Percentiles rank a stretch among this genome's conserved stretches.
phyloP scores from a whole-genome alignment of 2,888 invertebrate genomes.

The Trachelus tabidus region DNA sequence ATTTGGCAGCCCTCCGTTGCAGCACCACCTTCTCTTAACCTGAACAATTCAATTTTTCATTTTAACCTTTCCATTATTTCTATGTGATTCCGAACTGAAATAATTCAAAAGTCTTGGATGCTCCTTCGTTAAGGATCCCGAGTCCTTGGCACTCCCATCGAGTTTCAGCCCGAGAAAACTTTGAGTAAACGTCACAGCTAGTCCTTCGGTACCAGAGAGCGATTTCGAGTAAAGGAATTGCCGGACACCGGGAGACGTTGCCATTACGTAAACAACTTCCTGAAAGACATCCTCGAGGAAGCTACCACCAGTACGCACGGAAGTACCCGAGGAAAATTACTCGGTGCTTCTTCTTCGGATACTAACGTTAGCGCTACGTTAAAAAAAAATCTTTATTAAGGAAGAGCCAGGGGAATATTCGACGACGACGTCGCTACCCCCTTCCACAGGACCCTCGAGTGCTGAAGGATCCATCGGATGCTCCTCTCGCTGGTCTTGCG shows the following conservation, averaged over 20 bases:
- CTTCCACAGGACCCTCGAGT: background rate
- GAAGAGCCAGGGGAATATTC: background rate
- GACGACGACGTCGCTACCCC: background rate
- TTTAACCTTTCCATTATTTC: constrained; percentile 5
- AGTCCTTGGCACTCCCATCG: background rate
- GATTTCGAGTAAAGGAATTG: background rate
- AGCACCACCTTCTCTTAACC: constrained; percentile 13
- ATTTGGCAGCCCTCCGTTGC: constrained; percentile 41
- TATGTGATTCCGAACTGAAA: background rate
- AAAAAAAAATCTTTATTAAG: background rate
- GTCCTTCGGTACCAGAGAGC: background rate
- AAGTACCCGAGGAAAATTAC: background rate
- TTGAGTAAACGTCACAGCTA: background rate
- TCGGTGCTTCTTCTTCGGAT: background rate
- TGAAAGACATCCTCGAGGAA: background rate
- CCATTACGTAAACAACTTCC: background rate
- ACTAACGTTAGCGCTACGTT: background rate
- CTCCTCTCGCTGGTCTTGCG: background rate
- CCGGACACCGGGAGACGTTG: background rate
- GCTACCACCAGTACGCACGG: background rate
- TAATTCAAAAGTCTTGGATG: background rate
- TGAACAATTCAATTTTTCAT: constrained; percentile 23
- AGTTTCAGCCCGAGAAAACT: background rate
- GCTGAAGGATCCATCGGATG: background rate
- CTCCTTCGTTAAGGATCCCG: background rate